Evolutionary conservation across 2,888 invertebrate species (phyloP).

Genomic region (Blastobasis adustella): DNA sequence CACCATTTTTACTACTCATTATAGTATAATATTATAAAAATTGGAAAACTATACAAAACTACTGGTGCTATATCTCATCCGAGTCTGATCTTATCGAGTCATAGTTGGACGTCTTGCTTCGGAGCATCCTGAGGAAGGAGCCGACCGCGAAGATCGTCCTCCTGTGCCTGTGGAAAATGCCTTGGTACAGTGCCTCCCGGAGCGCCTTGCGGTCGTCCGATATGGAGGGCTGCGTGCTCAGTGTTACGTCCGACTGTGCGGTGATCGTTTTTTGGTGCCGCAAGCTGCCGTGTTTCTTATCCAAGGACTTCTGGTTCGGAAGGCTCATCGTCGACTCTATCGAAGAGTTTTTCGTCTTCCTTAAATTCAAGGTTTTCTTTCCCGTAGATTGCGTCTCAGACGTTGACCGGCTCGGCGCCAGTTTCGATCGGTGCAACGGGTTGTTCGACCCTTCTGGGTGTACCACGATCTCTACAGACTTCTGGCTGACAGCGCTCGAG

Average conservation of each 20-base stretch:
- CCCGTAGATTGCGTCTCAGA: conserved; percentile 65
- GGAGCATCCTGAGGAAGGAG: conserved; percentile 83
- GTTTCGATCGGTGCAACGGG: conserved; percentile 62
- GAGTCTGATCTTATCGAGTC: conserved; percentile 81
- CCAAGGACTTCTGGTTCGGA: conserved; percentile 69
- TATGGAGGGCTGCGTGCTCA: conserved; percentile 62
- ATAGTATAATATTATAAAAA: conserved; percentile 27
- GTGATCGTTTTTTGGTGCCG: conserved; percentile 77
- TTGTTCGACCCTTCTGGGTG: conserved; percentile 62
- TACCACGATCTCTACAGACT: conserved; percentile 75
- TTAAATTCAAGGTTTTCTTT: conserved; percentile 59
- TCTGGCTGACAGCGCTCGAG: conserved; percentile 76
- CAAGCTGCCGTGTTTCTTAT: conserved; percentile 71
- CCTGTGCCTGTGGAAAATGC: conserved; percentile 85
- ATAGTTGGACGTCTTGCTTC: conserved; percentile 84
- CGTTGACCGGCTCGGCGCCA: conserved; percentile 61
- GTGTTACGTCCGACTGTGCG: conserved; percentile 75
- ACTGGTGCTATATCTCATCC: conserved; percentile 67
- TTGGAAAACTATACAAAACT: conserved; percentile 28
- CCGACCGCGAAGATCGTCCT: conserved; percentile 85
- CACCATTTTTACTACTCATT: conserved; percentile 40
- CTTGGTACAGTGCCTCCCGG: conserved; percentile 83
- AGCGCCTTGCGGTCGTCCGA: conserved; percentile 80
- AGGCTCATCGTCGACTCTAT: conserved; percentile 71
- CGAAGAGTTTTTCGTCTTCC: conserved; percentile 68